Base-by-base conservation (phyloP, 64 coral and sea anemone genomes). In the Pocillopora damicornis region DNA sequence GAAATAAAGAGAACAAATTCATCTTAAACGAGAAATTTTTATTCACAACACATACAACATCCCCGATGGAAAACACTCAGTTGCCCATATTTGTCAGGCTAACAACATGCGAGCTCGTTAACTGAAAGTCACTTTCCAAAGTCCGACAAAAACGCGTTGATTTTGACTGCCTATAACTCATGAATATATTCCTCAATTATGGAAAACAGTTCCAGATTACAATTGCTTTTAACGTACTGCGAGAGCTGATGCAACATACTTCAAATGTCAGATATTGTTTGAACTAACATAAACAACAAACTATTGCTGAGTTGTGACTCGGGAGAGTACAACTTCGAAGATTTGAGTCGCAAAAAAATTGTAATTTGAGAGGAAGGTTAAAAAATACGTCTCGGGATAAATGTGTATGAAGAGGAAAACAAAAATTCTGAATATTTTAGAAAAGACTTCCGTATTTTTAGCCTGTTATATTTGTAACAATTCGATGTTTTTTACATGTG, bases 141-240 rank as follows among this genome's bases (percentile, higher is more conserved):
- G 81, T 71, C 57, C 81, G 37, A 85, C 63, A 73, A 51, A 51
- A 85, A 71, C 65, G 81, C 42, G 69, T 85, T 42, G 64, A 85
- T 58, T 83, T 72, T 85, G 81, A 58, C 81, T 66, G 81, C 81
- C 64, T 23, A 66, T 12, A 85, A 85, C 62, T 91, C 82, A 92
- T 87, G 82, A 92, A 92, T 92, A 87, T 87, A 92, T 92, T 92
- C 90, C 76, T 59, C 59, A 79, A 92, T 92, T 92, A 92, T 92
- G 90, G 82, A 87, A 92, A 92, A 35, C 37, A 78, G 63, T 89
- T 58, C 15, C 61, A 66, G 67, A 66, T 67, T 83, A 67, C 9
- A 83, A 35, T 15, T 62, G 45, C 72, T 63, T 85, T 85, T 85
- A 85, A 68, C 64, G 65, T 72, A 42, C 81, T 42, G 17, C 20